Evolutionary conservation across 2,113 vertebrate genomes (phyloP).

Genomic region (Catharus fuscescens): DNA sequence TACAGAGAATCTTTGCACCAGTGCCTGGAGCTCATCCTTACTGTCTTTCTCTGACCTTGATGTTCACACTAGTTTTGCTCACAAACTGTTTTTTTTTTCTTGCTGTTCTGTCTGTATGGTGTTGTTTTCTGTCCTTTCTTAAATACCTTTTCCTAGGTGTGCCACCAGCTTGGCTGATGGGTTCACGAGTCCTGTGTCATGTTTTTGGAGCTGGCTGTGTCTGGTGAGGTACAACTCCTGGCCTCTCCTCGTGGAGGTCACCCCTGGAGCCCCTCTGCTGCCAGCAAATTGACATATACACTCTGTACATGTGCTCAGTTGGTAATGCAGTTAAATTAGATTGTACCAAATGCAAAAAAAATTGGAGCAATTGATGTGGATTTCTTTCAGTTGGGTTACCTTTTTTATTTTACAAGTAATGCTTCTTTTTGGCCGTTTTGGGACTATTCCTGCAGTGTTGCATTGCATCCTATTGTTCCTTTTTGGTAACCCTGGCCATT

Average conservation of each 20-base stretch:
- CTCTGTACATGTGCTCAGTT: not conserved
- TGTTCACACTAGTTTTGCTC: not conserved
- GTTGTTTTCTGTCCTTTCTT: not conserved
- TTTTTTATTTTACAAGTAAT: not conserved
- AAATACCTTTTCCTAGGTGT: not conserved
- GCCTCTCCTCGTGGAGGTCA: not conserved
- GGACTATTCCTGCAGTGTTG: not conserved
- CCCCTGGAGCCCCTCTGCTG: not conserved
- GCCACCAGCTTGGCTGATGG: not conserved
- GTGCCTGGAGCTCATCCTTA: not conserved
- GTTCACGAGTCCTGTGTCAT: not conserved
- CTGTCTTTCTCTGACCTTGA: not conserved
- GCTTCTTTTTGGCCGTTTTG: not conserved
- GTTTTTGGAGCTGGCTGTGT: not conserved
- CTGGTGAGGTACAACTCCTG: not conserved
- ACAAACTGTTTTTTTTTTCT: not conserved
- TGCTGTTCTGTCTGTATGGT: not conserved
- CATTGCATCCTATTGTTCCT: not conserved
- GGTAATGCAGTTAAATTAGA: not conserved
- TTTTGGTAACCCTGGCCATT: not conserved
- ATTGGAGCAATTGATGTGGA: not conserved
- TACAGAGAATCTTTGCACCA: not conserved
- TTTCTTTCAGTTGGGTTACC: not conserved
- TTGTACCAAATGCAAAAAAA: not conserved
- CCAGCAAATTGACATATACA: not conserved